phyloP scores from a whole-genome alignment of 2,888 invertebrate genomes.

The Lucinisca nassula region DNA sequence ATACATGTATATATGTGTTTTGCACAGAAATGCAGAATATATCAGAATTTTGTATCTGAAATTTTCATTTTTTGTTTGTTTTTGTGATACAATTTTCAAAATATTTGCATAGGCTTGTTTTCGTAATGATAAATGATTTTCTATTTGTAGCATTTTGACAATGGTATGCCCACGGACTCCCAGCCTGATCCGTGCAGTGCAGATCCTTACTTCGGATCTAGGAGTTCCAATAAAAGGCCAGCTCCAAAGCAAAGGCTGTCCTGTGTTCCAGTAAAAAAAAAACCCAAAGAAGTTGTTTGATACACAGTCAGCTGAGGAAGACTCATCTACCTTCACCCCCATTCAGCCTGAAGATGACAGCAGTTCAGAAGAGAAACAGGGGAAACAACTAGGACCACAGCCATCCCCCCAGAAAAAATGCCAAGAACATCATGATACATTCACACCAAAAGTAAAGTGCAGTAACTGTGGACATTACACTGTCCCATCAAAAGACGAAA shows the following conservation, averaged over 20 bases:
- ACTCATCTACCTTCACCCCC: neutral
- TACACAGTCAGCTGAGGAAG: neutral
- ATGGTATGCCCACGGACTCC: neutral
- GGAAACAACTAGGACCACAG: neutral
- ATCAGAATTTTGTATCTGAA: no score
- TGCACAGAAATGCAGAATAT: no score
- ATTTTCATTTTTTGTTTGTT: no score
- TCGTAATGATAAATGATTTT: no score
- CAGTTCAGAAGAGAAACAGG: neutral
- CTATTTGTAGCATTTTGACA: neutral
- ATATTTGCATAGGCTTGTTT: no score
- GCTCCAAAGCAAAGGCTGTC: neutral
- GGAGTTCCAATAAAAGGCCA: neutral
- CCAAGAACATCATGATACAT: neutral
- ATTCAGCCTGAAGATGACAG: neutral
- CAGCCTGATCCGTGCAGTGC: neutral
- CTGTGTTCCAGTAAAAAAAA: neutral
- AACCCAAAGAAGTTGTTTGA: neutral
- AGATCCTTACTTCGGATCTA: neutral
- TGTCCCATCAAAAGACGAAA: neutral
- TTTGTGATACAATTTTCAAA: no score
- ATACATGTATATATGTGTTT: no score
- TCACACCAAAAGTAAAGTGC: neutral
- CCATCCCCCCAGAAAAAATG: neutral
- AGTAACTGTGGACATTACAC: neutral